Percentiles rank a stretch among this genome's conserved stretches.
Evolutionary conservation across 2,797 vertebrate species (phyloP).

Genomic region (Danio choprae): DNA sequence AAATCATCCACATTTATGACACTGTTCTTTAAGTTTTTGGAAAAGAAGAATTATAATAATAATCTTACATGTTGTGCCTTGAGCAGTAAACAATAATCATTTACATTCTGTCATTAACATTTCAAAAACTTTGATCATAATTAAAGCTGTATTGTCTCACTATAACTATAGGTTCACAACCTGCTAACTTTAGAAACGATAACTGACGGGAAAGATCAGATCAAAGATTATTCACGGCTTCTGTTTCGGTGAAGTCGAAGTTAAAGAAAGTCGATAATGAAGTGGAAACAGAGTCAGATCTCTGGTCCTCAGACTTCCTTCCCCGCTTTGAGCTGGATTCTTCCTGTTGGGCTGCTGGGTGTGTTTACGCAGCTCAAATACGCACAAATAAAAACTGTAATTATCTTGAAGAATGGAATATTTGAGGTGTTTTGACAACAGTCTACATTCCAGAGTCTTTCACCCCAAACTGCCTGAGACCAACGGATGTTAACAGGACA

Average conservation of each 20-base stretch:
- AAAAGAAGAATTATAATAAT: too few relatives aligned
- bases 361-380: conserved; percentile 49
- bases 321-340: conserved; percentile 37
- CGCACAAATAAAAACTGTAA: conserved; percentile 37
- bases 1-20: too few relatives aligned
- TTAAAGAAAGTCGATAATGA: conserved; percentile 72
- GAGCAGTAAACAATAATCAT: too few relatives aligned
- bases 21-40: too few relatives aligned
- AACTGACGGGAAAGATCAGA: conserved; percentile 17
- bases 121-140: neutral
- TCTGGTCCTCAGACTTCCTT: conserved; percentile 45
- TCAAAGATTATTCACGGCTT: conserved; percentile 42
- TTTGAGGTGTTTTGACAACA: conserved; percentile 46
- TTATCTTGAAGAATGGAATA: conserved; percentile 29
- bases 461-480: conserved; percentile 13
- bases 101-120: too few relatives aligned
- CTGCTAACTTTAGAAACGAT: neutral
- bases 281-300: conserved; percentile 60
- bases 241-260: conserved; percentile 48
- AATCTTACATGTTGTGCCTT: too few relatives aligned
- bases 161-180: neutral
- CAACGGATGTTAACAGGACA: neutral
- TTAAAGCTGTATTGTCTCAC: too few relatives aligned
- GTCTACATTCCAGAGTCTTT: conserved; percentile 43
- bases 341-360: conserved; percentile 38